Evolutionary conservation across 2,797 vertebrate genomes (phyloP), one percentile per base, ranked within the genome.

Genomic region (Sebastes umbrosus): DNA sequence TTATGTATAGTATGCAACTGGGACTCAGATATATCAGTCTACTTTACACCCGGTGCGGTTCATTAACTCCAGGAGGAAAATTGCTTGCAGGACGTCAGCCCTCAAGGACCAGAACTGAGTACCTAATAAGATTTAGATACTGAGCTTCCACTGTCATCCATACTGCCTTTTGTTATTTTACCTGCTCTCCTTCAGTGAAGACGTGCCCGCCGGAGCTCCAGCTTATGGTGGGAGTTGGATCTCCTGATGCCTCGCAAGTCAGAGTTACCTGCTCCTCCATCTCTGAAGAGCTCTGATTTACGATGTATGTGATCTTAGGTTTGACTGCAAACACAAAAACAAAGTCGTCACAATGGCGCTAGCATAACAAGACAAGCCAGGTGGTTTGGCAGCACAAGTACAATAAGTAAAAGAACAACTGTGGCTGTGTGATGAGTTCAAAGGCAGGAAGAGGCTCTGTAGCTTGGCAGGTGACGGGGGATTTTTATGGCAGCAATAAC

Each of bases 131-230:
- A 81, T 72, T 69, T 20, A 78, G 32, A 59, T 60, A 72, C 73
- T 72, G 72, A 55, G 62, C 39, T 63, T 18, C 20, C 7, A 25
- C 52, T 24, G 32, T 73, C 25, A 65, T 43, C 75, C 62, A 66
- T 3, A 24, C 25, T 4, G 16, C 10, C 16, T 55, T 43, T 43
- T 29, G 22, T 70, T 31, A 71, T 36, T 76, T 84, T 97, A 99
- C 99, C 98, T 99, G 98, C 85, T 99, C 98, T 93, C 97, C 98
- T 16, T 95, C 97, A 69, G 95, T 96, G 96, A 98, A 99, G 90
- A 98, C 96, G 1, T 90, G 90, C 0, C 93, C 95, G 25, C 97
- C 96, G 2, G 96, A 97, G 84, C 97, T 98, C 99, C 99, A 99
- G 68, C 92, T 97, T 90, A 99, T 99, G 82, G 96, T 97, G 76